Evolutionary conservation across 2,113 vertebrate genomes (phyloP), one percentile per base, ranked within the genome.

Genomic region (Elachura formosa): DNA sequence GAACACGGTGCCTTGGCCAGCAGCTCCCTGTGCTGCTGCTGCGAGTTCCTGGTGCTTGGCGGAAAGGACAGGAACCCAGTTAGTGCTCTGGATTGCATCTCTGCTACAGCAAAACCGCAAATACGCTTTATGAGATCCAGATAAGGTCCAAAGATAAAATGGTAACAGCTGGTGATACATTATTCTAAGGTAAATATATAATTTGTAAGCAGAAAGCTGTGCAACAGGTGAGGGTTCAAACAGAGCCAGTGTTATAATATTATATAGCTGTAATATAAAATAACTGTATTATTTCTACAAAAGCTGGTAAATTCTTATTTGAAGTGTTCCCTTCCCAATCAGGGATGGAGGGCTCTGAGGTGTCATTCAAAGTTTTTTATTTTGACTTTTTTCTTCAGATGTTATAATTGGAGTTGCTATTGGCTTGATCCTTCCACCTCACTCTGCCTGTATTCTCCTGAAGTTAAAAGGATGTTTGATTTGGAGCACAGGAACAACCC

Each of bases 41-140:
- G 64, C 10, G 1, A 4, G 4, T 0, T 13, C 48, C 21, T 1
- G 23, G 0, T 1, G 61, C 31, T 40, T 1, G 0, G 0, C 0
- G 5, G 6, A 7, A 2, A 12, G 33, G 11, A 8, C 8, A 4
- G 16, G 3, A 16, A 26, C 4, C 28, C 5, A 11, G 9, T 0
- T 14, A 0, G 3, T 1, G 59, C 25, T 0, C 19, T 7, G 36
- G 5, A 1, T 24, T 17, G 33, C 41, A 4, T 25, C 13, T 59
- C 29, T 10, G 34, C 56, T 12, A 9, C 43, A 14, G 41, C 24
- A 46, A 56, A 61, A 11, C 1, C 6, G 1, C n/a, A 5, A 1
- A 21, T 14, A 1, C 2, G 0, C 17, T 54, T 19, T 22, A 2
- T 3, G 36, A 59, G 11, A 31, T 5, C 33, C 34, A 6, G 38